Evolutionary conservation across 2,888 invertebrate species (phyloP), one percentile per base, ranked within the genome.

Genomic region (Amblyjoppa fuscipennis): DNA sequence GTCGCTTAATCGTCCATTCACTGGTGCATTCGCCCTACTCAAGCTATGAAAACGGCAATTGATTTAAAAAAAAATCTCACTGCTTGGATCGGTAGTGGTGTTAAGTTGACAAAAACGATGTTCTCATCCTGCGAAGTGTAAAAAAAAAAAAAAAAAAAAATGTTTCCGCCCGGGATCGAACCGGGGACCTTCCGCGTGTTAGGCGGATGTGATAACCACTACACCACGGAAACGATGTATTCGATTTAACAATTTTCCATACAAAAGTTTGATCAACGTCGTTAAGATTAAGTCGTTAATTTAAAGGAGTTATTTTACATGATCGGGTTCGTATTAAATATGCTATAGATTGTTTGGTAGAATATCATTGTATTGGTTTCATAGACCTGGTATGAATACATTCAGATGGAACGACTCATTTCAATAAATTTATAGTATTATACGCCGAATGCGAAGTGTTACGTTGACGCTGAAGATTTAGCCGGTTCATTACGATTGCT

Each of bases 121-220:
- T 51, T 51, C 16, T 31, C 28, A 31, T 31, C 28, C 2, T 31
- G 28, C 3, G 28, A 31, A 20, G 20, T 20, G 20, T 20, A 20
- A 20, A 20, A 20, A 20, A 20, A 20, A 20, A 83, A 20, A 20
- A 20, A 83, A 86, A 87, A 86, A 87, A 87, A 83, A 74, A 41
- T 91, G 92, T 91, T 91, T 91, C 91, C 91, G 91, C 91, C 91
- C 91, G 91, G 92, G 91, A 89, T 92, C 92, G 91, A 92, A 91
- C 92, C 91, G 91, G 90, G 90, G 91, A 89, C 91, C 91, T 96
- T 96, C 97, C 97, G 97, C 97, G 97, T 97, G 97, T 97, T 97
- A 97, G 97, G 97, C 97, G 97, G 97, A 97, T 97, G 97, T 97
- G 97, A 97, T 97, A 97, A 97, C 97, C 97, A 96, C 97, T 97